Evolutionary conservation across 2,888 invertebrate species (phyloP).

Genomic region (Apamea sordens): DNA sequence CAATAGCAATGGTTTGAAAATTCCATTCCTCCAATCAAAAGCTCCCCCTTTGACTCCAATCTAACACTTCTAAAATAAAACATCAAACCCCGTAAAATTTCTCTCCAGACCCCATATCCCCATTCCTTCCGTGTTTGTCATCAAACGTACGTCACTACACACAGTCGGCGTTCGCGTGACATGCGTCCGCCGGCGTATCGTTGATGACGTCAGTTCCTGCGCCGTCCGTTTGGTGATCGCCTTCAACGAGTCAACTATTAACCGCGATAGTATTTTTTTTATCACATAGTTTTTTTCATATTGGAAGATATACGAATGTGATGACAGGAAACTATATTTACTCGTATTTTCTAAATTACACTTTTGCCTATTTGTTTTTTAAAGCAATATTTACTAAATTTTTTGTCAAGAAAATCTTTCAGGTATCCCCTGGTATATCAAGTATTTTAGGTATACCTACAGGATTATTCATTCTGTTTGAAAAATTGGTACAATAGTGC

Average conservation of each 20-base stretch:
- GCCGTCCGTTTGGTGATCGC: slow-evolving; percentile 44
- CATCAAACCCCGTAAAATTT: slow-evolving; percentile 15
- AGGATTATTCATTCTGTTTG: not conserved
- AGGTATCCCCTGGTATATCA: not conserved
- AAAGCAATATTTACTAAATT: not conserved
- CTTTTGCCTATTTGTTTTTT: not conserved
- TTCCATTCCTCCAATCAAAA: not conserved
- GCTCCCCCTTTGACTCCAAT: not conserved
- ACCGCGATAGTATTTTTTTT: slow-evolving; percentile 42
- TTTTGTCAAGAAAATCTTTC: not conserved
- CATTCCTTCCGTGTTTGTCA: slow-evolving; percentile 57
- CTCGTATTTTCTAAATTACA: not conserved
- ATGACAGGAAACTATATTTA: not conserved
- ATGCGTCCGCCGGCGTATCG: slow-evolving; percentile 67
- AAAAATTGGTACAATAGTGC: no score
- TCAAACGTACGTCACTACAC: slow-evolving; percentile 63
- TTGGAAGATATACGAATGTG: no score
- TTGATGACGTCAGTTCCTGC: slow-evolving; percentile 80
- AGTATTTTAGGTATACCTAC: not conserved
- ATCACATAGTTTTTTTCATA: slow-evolving; percentile 1
- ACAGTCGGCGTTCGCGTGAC: slow-evolving; percentile 59
- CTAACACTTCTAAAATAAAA: slow-evolving; percentile 21
- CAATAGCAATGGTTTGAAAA: not conserved
- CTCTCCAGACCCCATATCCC: slow-evolving; percentile 40
- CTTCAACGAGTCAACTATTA: slow-evolving; percentile 45